phyloP scores from a whole-genome alignment of 2,113 vertebrate species.

The Saguinus imperator region DNA sequence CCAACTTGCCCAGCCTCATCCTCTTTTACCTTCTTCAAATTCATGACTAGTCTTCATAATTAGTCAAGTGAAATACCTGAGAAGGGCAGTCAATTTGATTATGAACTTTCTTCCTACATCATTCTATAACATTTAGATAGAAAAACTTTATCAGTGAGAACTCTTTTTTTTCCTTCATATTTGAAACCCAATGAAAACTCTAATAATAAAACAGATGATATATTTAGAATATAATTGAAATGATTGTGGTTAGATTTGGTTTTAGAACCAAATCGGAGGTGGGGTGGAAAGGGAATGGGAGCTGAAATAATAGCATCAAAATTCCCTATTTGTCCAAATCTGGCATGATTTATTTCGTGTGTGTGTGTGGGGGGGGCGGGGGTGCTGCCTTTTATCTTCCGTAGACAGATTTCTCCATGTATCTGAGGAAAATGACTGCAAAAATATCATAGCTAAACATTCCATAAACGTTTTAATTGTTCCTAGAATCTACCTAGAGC shows the following conservation, averaged over 20 bases:
- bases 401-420: neutral
- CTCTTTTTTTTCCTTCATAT: neutral
- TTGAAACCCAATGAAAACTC: neutral
- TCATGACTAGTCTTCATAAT: neutral
- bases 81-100: neutral
- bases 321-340: neutral
- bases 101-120: neutral
- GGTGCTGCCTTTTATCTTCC: neutral
- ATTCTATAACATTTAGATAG: neutral
- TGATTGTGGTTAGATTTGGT: neutral
- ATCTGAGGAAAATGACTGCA: neutral
- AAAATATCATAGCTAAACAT: neutral
- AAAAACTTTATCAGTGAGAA: neutral
- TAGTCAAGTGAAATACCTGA: neutral
- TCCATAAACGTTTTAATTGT: neutral
- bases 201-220: neutral
- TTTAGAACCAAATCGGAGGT: neutral
- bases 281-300: rapidly evolving
- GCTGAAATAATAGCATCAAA: neutral
- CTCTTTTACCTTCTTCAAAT: neutral
- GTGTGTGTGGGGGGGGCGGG: too few species aligned
- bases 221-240: neutral
- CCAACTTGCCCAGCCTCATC: neutral
- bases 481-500: neutral
- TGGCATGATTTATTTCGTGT: neutral